Percentiles rank a stretch among this genome's conserved stretches.
These are phyloP conservation scores for Propithecus perrieri DNA, from an alignment of 2,797 vertebrate genomes.

Conservation along the genomic window DNA sequence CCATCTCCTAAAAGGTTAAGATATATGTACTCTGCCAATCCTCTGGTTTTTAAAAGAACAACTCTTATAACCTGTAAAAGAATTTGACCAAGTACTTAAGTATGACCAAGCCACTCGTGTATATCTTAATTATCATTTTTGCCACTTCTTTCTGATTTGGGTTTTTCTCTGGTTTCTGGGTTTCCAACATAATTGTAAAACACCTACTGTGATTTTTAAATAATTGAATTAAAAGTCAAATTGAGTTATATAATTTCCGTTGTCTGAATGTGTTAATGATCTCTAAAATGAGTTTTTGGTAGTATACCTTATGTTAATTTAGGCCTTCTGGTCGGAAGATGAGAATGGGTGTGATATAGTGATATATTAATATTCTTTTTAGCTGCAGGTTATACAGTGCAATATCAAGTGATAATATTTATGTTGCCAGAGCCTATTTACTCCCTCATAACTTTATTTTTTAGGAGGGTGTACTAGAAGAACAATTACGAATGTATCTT, in stretches of 20 bases:
- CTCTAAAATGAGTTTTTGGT: constrained; percentile 15
- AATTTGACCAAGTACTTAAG: background rate
- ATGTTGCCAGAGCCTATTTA: background rate
- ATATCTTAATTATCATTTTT: constrained; percentile 49
- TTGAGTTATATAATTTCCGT: background rate
- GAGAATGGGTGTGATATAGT: background rate
- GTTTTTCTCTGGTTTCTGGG: constrained; percentile 1
- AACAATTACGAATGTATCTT: constrained; percentile 94
- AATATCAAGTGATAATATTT: background rate
- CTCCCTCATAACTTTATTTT: constrained; percentile 55
- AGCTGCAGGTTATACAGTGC: background rate
- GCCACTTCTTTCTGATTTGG: background rate
- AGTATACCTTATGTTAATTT: background rate
- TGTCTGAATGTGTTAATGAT: background rate
- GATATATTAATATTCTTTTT: constrained; percentile 25
- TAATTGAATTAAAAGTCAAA: constrained; percentile 17
- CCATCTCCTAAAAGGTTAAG: background rate
- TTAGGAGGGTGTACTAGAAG: constrained; percentile 90
- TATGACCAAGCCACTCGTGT: background rate
- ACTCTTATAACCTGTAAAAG: background rate
- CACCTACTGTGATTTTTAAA: constrained; percentile 19
- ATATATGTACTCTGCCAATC: background rate
- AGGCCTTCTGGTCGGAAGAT: background rate
- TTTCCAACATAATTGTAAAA: constrained; percentile 16
- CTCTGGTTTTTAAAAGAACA: constrained; percentile 6